Evolutionary conservation across 23 tunicate species (phyloP).

Genomic region (Oikopleura dioica): DNA sequence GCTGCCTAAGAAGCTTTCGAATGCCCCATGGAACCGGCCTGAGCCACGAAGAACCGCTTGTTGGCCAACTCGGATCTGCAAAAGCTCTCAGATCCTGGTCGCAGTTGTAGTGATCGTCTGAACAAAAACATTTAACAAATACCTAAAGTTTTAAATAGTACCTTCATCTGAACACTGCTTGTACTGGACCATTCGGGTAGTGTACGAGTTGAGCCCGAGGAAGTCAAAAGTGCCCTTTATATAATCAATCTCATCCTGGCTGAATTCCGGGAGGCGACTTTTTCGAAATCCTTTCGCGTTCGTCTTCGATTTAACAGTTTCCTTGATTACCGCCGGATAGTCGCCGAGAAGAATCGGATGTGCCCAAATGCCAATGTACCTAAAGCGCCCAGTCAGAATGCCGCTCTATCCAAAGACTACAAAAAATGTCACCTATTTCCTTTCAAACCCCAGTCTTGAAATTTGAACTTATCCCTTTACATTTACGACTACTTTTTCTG

Average conservation of each 20-base stretch:
- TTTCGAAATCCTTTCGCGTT: not conserved
- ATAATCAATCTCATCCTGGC: conserved; percentile 29
- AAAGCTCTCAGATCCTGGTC: conserved; percentile 22
- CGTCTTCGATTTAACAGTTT: not conserved
- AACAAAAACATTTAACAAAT: not conserved
- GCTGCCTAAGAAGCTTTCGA: conserved; percentile 39
- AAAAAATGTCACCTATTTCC: no score
- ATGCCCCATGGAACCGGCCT: conserved; percentile 87
- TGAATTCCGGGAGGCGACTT: conserved; percentile 44
- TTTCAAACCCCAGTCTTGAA: no score
- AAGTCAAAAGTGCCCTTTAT: conserved; percentile 48
- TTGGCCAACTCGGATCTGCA: conserved; percentile 64
- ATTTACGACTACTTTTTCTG: no score
- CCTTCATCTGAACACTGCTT: conserved; percentile 24
- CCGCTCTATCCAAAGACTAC: no score
- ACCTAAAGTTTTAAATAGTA: no score
- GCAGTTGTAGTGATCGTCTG: not conserved
- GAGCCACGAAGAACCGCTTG: conserved; percentile 61
- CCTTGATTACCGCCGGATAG: not conserved
- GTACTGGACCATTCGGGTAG: conserved; percentile 24
- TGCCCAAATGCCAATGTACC: not conserved
- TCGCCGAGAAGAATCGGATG: not conserved
- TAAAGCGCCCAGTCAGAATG: no score
- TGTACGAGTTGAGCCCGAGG: conserved; percentile 65
- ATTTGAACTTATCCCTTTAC: no score